phyloP scores from a whole-genome alignment of 2,797 vertebrate species.

The Artibeus jamaicensis region DNA sequence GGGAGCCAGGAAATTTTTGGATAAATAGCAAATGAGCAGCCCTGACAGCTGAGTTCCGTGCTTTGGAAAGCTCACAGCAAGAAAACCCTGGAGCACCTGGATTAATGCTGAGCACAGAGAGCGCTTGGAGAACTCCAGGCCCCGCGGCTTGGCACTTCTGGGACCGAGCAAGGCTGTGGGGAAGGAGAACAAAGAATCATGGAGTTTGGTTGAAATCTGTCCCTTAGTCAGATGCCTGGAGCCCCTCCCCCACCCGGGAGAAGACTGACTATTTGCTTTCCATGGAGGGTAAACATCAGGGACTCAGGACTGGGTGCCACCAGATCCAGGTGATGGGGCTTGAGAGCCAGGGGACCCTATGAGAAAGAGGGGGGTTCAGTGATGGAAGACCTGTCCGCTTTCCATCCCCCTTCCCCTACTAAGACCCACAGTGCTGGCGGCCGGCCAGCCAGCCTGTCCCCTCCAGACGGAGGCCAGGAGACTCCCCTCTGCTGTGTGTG shows the following conservation, averaged over 20 bases:
- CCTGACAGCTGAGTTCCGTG: neutral
- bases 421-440: neutral
- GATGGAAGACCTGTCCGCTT: neutral
- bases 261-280: neutral
- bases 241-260: neutral
- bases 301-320: neutral
- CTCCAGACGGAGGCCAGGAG: neutral
- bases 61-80: neutral
- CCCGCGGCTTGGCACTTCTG: neutral
- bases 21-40: neutral
- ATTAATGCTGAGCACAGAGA: neutral
- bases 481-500: neutral
- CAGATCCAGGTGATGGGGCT: neutral
- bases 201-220: neutral
- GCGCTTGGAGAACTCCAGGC: neutral
- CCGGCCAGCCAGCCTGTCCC: neutral
- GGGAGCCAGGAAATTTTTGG: neutral
- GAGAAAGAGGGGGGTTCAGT: neutral
- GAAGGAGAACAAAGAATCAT: neutral
- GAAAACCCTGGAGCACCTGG: neutral
- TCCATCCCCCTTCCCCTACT: no score
- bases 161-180: neutral
- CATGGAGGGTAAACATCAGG: neutral
- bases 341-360: neutral
- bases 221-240: neutral